phyloP scores from a whole-genome alignment of 2,113 vertebrate genomes.

The Gnathonemus echidnorhynchus region DNA sequence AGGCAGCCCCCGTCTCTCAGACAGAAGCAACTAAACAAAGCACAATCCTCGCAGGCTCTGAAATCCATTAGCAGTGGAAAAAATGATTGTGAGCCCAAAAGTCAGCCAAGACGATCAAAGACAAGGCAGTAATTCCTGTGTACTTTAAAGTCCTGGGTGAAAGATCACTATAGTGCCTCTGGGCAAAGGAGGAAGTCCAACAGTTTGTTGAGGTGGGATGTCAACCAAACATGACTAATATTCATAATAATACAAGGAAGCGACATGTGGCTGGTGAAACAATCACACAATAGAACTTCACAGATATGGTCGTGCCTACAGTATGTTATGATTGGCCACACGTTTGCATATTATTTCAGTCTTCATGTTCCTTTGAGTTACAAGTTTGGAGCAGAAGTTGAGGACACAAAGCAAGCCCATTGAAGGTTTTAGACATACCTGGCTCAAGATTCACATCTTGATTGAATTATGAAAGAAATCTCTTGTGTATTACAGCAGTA shows the following conservation, averaged over 20 bases:
- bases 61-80: not conserved
- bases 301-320: no score
- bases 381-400: not conserved
- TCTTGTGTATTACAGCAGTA: not conserved
- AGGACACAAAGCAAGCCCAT: not conserved
- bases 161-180: not conserved
- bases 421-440: not conserved
- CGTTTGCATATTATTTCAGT: not conserved
- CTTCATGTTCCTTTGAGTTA: not conserved
- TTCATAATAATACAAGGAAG: constrained; percentile 9
- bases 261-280: not conserved
- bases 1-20: not conserved
- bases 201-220: not conserved
- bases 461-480: not conserved
- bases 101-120: not conserved
- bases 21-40: not conserved
- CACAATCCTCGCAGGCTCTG: not conserved
- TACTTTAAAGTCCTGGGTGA: not conserved
- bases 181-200: not conserved
- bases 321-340: constrained; percentile 6
- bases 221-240: constrained; percentile 18
- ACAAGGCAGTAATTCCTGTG: not conserved
- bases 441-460: not conserved
- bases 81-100: not conserved
- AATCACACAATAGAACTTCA: not conserved